phyloP scores from a whole-genome alignment of 2,113 vertebrate genomes.

The Catharus minimus region DNA sequence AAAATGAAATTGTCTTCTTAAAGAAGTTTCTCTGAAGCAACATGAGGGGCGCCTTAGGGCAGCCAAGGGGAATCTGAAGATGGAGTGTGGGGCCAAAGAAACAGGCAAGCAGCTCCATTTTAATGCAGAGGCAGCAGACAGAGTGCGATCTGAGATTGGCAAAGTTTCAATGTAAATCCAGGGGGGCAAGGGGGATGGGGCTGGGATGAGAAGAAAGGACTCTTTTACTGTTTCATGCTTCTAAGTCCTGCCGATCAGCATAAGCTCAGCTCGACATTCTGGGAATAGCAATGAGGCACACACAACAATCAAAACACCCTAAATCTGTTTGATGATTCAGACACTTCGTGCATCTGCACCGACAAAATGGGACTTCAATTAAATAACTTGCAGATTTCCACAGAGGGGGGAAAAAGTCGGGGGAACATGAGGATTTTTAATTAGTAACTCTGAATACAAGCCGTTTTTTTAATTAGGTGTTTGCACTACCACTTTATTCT shows the following conservation, averaged over 20 bases:
- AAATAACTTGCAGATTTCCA: constrained; percentile 76
- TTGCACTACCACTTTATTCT: constrained; percentile 70
- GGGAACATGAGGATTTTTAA: constrained; percentile 77
- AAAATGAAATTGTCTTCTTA: not conserved
- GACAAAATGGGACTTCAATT: constrained; percentile 76
- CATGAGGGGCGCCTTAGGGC: constrained; percentile 34
- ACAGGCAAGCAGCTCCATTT: constrained; percentile 72
- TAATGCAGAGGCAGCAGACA: constrained; percentile 79
- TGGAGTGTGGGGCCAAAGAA: constrained; percentile 32
- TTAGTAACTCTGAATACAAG: constrained; percentile 74
- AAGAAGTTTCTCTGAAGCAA: constrained; percentile 49
- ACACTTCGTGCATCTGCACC: constrained; percentile 75
- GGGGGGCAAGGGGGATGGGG: constrained; percentile 73
- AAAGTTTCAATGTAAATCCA: constrained; percentile 82
- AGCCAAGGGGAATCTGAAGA: constrained; percentile 48
- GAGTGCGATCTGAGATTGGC: constrained; percentile 79
- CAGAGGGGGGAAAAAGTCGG: constrained; percentile 67
- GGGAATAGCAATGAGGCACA: constrained; percentile 84
- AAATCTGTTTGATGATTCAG: constrained; percentile 79
- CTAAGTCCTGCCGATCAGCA: constrained; percentile 81
- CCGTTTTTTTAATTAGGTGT: constrained; percentile 73
- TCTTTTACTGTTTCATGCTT: constrained; percentile 80
- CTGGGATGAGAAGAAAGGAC: constrained; percentile 80
- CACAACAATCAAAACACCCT: constrained; percentile 78
- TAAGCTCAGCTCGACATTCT: constrained; percentile 78